Percentiles rank a stretch among this genome's conserved stretches.
Conservation (phyloP, 1,140 invertebrate species). For the Diachasma alloeum region DNA sequence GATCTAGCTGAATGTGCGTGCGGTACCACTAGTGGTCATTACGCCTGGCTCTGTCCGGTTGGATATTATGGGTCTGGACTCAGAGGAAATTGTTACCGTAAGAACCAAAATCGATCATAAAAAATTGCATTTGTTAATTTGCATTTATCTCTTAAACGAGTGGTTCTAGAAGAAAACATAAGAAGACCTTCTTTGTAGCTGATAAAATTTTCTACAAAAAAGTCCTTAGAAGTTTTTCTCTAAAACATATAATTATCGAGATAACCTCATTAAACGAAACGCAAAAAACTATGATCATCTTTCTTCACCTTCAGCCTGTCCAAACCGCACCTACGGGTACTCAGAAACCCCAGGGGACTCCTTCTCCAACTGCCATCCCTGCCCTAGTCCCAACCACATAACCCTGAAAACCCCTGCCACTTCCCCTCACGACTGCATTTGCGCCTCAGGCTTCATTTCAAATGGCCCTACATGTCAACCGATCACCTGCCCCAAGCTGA, state of each 20-base stretch:
- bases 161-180: too few species aligned
- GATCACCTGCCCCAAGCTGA: conserved; percentile 69
- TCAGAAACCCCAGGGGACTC: conserved; percentile 64
- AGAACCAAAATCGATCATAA: conserved; percentile 40
- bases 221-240: too few species aligned
- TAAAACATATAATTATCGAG: too few species aligned
- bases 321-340: conserved; percentile 64
- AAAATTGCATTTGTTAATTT: too few species aligned
- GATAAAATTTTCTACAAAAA: too few species aligned
- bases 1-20: conserved; percentile 70
- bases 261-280: too few species aligned
- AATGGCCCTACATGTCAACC: conserved; percentile 67
- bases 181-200: too few species aligned
- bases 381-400: conserved; percentile 73
- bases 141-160: too few species aligned
- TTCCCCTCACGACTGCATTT: conserved; percentile 68
- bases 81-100: conserved; percentile 69
- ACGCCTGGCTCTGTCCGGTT: conserved; percentile 72
- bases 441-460: conserved; percentile 67
- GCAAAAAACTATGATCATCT: too few species aligned
- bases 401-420: conserved; percentile 65
- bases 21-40: conserved; percentile 74
- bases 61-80: conserved; percentile 76
- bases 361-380: conserved; percentile 66
- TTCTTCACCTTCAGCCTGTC: too few species aligned